Conservation (phyloP, 2,797 vertebrate genomes). For the Melanotaenia pygmaea region DNA sequence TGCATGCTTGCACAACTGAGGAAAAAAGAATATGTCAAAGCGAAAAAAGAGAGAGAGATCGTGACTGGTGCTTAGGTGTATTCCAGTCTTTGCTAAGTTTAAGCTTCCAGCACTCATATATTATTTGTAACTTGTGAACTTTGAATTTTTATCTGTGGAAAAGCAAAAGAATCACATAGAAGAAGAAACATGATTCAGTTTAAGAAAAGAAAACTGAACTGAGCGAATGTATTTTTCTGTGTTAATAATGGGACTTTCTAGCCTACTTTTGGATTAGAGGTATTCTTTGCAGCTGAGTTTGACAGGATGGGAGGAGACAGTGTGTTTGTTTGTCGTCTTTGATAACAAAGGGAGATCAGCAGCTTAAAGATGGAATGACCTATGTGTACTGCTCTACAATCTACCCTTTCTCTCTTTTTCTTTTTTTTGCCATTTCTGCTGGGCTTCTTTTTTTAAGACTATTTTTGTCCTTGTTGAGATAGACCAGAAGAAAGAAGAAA, state of each 20-base stretch:
- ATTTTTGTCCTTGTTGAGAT: constrained; percentile 33
- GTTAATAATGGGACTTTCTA: constrained; percentile 14
- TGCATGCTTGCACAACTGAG: constrained; percentile 62
- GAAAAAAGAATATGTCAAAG: constrained; percentile 61
- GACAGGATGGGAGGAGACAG: constrained; percentile 62
- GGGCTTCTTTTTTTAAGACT: constrained; percentile 24
- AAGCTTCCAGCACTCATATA: constrained; percentile 16
- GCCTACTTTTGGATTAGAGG: constrained; percentile 28
- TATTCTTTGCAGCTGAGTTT: constrained; percentile 28
- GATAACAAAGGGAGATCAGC: constrained; percentile 56
- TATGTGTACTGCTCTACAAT: constrained; percentile 17
- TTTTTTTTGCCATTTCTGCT: not conserved
- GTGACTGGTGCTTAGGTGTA: constrained; percentile 42
- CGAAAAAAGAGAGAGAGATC: constrained; percentile 46
- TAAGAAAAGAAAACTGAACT: constrained; percentile 4
- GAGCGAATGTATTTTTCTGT: not conserved
- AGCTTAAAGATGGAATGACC: constrained; percentile 20
- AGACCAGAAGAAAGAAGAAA: constrained; percentile 17
- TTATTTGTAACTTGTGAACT: constrained; percentile 24
- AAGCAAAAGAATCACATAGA: not conserved
- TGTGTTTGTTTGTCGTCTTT: constrained; percentile 55
- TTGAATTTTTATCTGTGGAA: constrained; percentile 12
- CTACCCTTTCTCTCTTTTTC: constrained; percentile 4
- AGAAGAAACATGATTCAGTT: constrained; percentile 1
- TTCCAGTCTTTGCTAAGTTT: constrained; percentile 40